Conservation (phyloP, 1,140 invertebrate species). For the Drosophila dunni region DNA sequence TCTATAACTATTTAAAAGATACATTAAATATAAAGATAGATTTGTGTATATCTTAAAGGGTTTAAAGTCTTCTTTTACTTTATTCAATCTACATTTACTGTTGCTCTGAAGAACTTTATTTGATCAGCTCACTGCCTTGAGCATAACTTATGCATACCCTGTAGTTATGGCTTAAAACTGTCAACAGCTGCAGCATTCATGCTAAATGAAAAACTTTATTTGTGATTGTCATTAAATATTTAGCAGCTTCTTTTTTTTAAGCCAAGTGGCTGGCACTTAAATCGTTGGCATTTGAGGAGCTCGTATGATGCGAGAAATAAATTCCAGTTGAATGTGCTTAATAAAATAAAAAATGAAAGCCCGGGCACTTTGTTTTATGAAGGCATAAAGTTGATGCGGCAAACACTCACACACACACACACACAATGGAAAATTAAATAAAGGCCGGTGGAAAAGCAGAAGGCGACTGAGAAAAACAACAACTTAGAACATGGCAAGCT, state of each 20-base stretch:
- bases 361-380: conserved; percentile 66
- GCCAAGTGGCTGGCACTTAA: not conserved
- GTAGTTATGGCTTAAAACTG: not conserved
- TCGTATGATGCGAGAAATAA: conserved; percentile 36
- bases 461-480: conserved; percentile 1
- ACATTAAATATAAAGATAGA: too few species aligned
- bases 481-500: conserved; percentile 34
- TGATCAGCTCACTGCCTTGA: too few species aligned
- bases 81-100: too few species aligned
- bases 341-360: conserved; percentile 51
- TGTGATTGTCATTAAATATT: conserved; percentile 37
- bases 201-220: not conserved
- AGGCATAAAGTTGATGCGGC: conserved; percentile 60
- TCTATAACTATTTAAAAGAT: too few species aligned
- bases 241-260: conserved; percentile 9
- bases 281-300: not conserved
- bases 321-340: conserved; percentile 45
- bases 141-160: not conserved
- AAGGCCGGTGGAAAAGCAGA: conserved; percentile 32
- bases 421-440: conserved; percentile 74
- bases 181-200: not conserved
- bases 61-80: too few species aligned
- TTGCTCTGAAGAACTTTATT: too few species aligned
- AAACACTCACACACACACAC: not conserved
- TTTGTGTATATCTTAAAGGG: too few species aligned